Percentiles rank a stretch among this genome's conserved stretches.
phyloP scores from a whole-genome alignment of 2,888 invertebrate genomes.

The Cacoxenus indagator region DNA sequence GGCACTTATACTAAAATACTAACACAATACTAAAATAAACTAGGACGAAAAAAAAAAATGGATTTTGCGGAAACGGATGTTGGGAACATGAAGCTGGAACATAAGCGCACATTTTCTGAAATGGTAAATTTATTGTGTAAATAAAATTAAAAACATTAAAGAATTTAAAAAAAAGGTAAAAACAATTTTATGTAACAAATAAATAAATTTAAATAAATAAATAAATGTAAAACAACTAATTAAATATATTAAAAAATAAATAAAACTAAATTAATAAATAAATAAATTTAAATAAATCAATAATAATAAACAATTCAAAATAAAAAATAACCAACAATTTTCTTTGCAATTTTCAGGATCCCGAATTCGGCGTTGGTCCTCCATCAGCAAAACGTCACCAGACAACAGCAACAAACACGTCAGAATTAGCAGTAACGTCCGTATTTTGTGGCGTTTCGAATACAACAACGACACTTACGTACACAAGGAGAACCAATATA shows the following conservation, averaged over 20 bases:
- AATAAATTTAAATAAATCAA: too few relatives aligned
- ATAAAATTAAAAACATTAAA: too few relatives aligned
- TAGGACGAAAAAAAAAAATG: too few relatives aligned
- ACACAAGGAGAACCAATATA: too few relatives aligned
- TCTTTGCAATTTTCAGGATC: slow-evolving; percentile 52
- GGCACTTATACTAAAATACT: too few relatives aligned
- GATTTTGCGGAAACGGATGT: slow-evolving; percentile 39
- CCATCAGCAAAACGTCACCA: slow-evolving; percentile 68
- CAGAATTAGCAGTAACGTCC: not conserved
- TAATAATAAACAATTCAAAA: not conserved
- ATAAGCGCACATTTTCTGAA: slow-evolving; percentile 66
- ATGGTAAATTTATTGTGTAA: slow-evolving; percentile 65
- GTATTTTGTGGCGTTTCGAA: too few relatives aligned
- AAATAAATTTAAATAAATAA: too few relatives aligned
- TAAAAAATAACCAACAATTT: not conserved
- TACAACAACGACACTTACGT: too few relatives aligned
- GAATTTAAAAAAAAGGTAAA: too few relatives aligned
- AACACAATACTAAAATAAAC: too few relatives aligned
- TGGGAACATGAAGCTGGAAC: slow-evolving; percentile 68
- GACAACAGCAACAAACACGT: not conserved
- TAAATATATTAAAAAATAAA: not conserved
- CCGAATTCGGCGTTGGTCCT: slow-evolving; percentile 61
- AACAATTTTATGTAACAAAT: too few relatives aligned
- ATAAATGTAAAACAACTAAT: slow-evolving; percentile 1
- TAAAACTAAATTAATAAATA: not conserved